Base-by-base conservation (phyloP, 2,797 vertebrate species). In the Notoglanidium macrostoma region DNA sequence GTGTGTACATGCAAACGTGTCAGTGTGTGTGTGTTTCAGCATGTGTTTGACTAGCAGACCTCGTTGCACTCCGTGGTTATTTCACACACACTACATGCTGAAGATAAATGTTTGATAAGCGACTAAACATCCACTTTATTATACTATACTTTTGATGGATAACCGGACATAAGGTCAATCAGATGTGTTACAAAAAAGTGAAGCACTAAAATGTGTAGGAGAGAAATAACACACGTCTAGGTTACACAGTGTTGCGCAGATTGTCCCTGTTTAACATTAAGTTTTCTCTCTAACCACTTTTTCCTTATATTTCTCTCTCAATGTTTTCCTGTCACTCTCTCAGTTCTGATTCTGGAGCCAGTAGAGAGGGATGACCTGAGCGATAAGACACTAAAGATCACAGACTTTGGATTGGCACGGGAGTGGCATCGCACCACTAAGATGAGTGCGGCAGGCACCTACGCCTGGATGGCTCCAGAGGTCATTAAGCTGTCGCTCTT, bases 381-480 rank as follows among this genome's bases (percentile, higher is more conserved):
- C 4, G 95, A 94, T 59, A 97, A 96, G 92, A 97, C 95, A 51
- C 94, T 98, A 91, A 98, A 98, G 96, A 98, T 98, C 93, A 98
- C 97, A 0, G 97, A 98, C 92, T 98, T 98, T 0, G 97, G 97
- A 87, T 93, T 98, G 89, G 97, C 97, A 61, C 94, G 97, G 0
- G 97, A 98, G 90, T 98, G 97, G 97, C 97, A 98, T 92, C 95
- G 96, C 90, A 98, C 97, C 72, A 98, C 97, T 77, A 97, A 97
- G 92, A 98, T 98, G 97, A 98, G 97, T 0, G 97, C 97, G 0
- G 97, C 97, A 0, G 97, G 97, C 72, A 98, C 97, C 2, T 98
- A 98, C 1, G 97, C 97, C 89, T 98, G 97, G 97, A 98, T 98
- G 97, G 97, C 97, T 1, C 97, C 97, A 0, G 97, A 98, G 92